These are phyloP conservation scores for Hylaea fasciaria DNA, from an alignment of 2,888 invertebrate species.

Conservation along the genomic window DNA sequence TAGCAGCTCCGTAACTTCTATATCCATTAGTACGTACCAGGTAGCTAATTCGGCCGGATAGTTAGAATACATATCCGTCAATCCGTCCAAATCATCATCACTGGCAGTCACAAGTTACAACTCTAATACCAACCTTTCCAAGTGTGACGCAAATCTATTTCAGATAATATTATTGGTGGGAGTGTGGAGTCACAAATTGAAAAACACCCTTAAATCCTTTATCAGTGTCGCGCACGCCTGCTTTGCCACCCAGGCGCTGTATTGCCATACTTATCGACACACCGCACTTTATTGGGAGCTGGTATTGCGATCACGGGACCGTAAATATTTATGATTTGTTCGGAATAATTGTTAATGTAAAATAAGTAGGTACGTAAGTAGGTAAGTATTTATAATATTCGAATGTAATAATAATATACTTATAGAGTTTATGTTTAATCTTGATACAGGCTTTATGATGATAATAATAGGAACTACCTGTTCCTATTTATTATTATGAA, in stretches of 20 bases:
- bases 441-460: too few species aligned
- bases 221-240: slow-evolving; percentile 67
- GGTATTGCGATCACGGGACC: slow-evolving; percentile 49
- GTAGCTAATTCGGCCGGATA: too few species aligned
- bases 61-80: too few species aligned
- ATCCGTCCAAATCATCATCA: slow-evolving; percentile 2
- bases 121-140: slow-evolving; percentile 23
- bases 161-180: slow-evolving; percentile 58
- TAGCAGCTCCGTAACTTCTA: too few species aligned
- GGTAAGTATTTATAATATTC: background rate
- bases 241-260: slow-evolving; percentile 56
- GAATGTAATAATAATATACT: background rate
- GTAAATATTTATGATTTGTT: slow-evolving; percentile 57
- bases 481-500: too few species aligned
- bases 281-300: slow-evolving; percentile 58
- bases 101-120: background rate
- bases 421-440: background rate
- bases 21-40: too few species aligned
- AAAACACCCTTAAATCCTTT: slow-evolving; percentile 72
- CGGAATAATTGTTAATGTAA: slow-evolving; percentile 24
- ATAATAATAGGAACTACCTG: too few species aligned
- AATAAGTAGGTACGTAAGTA: slow-evolving; percentile 1
- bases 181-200: slow-evolving; percentile 60
- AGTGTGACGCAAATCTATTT: slow-evolving; percentile 48
- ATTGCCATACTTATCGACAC: slow-evolving; percentile 70